A percentile compares a stretch with the other conserved stretches of the same genome.
These are phyloP conservation scores for Callithrix jacchus DNA, from an alignment of 2,113 vertebrate genomes.

Conservation along the genomic window DNA sequence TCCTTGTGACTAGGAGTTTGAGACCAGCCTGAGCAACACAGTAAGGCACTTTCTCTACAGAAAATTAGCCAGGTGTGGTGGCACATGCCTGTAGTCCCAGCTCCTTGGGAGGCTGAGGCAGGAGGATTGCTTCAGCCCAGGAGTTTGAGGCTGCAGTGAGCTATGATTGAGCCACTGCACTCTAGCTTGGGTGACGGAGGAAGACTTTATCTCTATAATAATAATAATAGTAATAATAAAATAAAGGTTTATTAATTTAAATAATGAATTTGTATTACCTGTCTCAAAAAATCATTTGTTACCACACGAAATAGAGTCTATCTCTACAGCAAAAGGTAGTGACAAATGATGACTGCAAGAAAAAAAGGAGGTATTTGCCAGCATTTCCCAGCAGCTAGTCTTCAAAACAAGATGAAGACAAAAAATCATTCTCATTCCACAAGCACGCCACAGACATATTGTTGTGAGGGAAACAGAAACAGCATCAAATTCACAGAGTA, in stretches of 20 bases:
- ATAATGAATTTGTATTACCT: not conserved
- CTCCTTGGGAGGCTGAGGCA: too few species aligned
- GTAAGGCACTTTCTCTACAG: too few species aligned
- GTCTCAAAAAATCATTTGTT: slow-evolving; percentile 7
- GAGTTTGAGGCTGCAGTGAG: too few species aligned
- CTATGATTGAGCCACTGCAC: too few species aligned
- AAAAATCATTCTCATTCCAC: not conserved
- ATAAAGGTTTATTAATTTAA: slow-evolving; percentile 17
- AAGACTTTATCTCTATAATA: too few species aligned
- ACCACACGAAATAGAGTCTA: not conserved
- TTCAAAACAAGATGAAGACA: not conserved
- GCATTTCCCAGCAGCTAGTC: not conserved
- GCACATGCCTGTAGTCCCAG: too few species aligned
- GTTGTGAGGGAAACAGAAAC: not conserved
- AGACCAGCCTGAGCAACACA: too few species aligned
- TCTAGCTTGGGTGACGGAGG: too few species aligned
- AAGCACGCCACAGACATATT: not conserved
- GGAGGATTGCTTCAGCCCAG: too few species aligned
- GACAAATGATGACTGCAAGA: not conserved
- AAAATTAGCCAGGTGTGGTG: too few species aligned
- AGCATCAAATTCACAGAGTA: not conserved
- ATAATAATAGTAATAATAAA: not conserved
- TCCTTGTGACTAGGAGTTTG: too few species aligned
- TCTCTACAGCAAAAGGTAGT: not conserved
- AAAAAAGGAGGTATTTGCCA: not conserved